phyloP scores from a whole-genome alignment of 2,797 vertebrate genomes.

The Mormyrus proboscirostris region DNA sequence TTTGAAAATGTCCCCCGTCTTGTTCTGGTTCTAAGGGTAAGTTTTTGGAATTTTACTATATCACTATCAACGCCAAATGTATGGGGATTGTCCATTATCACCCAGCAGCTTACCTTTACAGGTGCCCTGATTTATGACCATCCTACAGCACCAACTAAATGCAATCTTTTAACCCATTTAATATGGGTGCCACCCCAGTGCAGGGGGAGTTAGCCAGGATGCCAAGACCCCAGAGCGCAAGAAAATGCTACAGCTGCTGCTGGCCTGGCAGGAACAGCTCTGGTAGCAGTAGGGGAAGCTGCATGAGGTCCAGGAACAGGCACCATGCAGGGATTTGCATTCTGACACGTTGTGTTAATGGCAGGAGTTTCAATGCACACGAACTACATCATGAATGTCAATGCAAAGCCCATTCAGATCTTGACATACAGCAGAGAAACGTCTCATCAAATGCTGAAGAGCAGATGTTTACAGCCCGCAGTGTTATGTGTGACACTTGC shows the following conservation, averaged over 20 bases:
- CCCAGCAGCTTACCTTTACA: background rate
- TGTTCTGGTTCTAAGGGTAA: background rate
- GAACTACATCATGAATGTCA: background rate
- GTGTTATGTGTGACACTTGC: background rate
- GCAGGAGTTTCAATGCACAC: background rate
- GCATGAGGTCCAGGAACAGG: background rate
- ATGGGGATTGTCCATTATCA: background rate
- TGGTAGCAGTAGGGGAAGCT: background rate
- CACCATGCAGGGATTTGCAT: background rate
- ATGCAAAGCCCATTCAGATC: background rate
- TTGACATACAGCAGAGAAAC: background rate
- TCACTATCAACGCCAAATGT: background rate
- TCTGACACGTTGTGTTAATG: background rate
- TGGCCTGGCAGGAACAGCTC: background rate
- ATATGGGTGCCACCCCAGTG: background rate
- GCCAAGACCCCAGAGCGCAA: background rate
- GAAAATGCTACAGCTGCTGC: background rate
- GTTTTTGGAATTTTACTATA: background rate
- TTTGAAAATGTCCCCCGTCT: background rate
- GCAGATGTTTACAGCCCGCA: background rate
- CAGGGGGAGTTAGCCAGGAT: background rate
- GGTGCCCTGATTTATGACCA: background rate
- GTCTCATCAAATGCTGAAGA: background rate
- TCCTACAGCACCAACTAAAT: background rate
- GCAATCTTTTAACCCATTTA: background rate